Percentiles rank a stretch among this genome's conserved stretches.
phyloP scores from a whole-genome alignment of 2,888 invertebrate genomes.

The Nebria brevicollis region DNA sequence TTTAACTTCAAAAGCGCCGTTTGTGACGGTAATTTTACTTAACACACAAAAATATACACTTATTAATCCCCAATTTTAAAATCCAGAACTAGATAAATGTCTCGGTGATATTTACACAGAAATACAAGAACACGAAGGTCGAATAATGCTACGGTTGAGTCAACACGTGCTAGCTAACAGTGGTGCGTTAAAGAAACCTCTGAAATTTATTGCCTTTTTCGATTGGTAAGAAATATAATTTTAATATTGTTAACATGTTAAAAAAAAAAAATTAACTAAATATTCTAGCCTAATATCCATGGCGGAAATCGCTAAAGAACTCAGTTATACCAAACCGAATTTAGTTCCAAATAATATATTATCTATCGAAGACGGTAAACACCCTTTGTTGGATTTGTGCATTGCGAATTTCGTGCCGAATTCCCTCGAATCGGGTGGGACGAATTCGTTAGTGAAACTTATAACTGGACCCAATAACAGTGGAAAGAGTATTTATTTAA shows the following conservation, averaged over 20 bases:
- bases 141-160: slow-evolving; percentile 77
- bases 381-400: slow-evolving; percentile 77
- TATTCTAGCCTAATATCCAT: slow-evolving; percentile 60
- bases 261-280: neutral
- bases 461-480: slow-evolving; percentile 91
- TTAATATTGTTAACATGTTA: neutral
- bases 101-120: slow-evolving; percentile 83
- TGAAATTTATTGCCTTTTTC: slow-evolving; percentile 72
- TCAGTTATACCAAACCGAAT: slow-evolving; percentile 58
- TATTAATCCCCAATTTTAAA: slow-evolving; percentile 20
- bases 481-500: slow-evolving; percentile 92
- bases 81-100: slow-evolving; percentile 76
- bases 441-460: slow-evolving; percentile 72
- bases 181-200: slow-evolving; percentile 66
- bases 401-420: slow-evolving; percentile 79
- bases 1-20: slow-evolving; percentile 61
- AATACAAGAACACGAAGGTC: slow-evolving; percentile 82
- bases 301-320: slow-evolving; percentile 58
- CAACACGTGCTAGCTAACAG: slow-evolving; percentile 71
- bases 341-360: slow-evolving; percentile 57
- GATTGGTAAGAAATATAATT: slow-evolving; percentile 68
- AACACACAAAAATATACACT: too few species aligned
- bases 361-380: slow-evolving; percentile 67
- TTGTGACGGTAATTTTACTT: slow-evolving; percentile 57
- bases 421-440: slow-evolving; percentile 70